Base-by-base conservation (phyloP, 2,888 invertebrate genomes). In the Zeuzera pyrina region DNA sequence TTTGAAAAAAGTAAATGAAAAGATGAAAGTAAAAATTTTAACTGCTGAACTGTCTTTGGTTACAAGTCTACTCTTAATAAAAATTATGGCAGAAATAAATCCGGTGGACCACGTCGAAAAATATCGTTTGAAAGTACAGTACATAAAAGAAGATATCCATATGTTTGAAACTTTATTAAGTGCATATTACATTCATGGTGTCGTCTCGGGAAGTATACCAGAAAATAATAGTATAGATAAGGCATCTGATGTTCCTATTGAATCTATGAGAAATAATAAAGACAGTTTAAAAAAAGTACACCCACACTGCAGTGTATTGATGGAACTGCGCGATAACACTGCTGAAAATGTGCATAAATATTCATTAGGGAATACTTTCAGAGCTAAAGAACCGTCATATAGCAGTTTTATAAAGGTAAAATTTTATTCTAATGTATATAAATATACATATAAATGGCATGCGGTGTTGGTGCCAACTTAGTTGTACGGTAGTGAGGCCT, bases 91-190 rank as follows among this genome's bases (percentile, higher is more conserved):
- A 0, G 86, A 88, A 57, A 76, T 91, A 7, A 90, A 90, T 11
- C 67, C 88, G 1, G 90, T 96, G 3, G 97, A 97, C 79, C 95
- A 95, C 0, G 89, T 93, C 0, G 88, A 91, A 35, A 94, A 94
- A 65, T 87, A 89, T 42, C 81, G 87, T 1, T 64, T 95, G 0
- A 93, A 93, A 69, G 84, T 90, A 6, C 66, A 86, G 26, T 92
- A 94, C 44, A 76, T 89, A 8, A 65, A 84, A 13, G 88, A 93
- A 47, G 92, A 94, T 60, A 86, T 92, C 2, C 59, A 67, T 12
- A 86, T 87, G 50, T 84, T 90, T 19, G 72, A 85, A 7, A 73
- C 72, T 6, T 61, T 90, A 28, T 68, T 86, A 5, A 77, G 85
- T 6, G 77, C 86, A 11, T 89, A 89, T 41, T 85, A 87, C 36